Conservation (phyloP, 2,888 invertebrate genomes). For the Drosophila subquinaria region DNA sequence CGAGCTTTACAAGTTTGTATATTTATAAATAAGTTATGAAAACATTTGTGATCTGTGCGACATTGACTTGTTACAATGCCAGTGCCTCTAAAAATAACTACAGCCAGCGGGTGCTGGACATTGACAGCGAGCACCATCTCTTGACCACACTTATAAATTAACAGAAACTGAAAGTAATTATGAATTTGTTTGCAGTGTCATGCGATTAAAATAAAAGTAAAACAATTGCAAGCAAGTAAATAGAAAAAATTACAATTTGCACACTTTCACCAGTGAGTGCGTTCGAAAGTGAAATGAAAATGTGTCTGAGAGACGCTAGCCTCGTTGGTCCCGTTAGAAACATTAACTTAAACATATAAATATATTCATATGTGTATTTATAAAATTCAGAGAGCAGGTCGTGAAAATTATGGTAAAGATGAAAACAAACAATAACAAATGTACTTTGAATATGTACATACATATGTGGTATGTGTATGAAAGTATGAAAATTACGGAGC, state of each 20-base stretch:
- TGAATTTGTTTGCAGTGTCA: conserved; percentile 14
- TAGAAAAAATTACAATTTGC: conserved; percentile 15
- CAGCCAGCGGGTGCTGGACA: conserved; percentile 41
- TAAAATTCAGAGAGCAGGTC: conserved; percentile 31
- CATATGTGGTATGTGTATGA: not conserved
- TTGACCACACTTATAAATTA: conserved; percentile 42
- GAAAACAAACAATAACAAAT: conserved; percentile 59
- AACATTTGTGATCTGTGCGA: conserved; percentile 49
- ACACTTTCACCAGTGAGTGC: conserved; percentile 65
- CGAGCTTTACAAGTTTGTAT: conserved; percentile 25
- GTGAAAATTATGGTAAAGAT: conserved; percentile 45
- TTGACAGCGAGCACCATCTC: conserved; percentile 17
- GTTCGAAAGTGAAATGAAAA: conserved; percentile 71
- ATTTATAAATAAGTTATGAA: conserved; percentile 72
- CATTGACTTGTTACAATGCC: conserved; percentile 76
- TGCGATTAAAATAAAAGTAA: conserved; percentile 19
- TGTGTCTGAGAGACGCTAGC: conserved; percentile 24
- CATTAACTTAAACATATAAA: conserved; percentile 4
- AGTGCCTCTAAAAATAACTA: conserved; percentile 64
- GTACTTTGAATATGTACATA: not conserved
- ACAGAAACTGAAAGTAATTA: conserved; percentile 8
- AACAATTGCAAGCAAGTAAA: conserved; percentile 22
- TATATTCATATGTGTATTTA: not conserved
- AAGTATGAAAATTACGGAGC: conserved; percentile 32
- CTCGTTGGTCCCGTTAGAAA: conserved; percentile 29